These are phyloP conservation scores for Goniozus legneri DNA, from an alignment of 1,140 invertebrate genomes.

Conservation along the genomic window DNA sequence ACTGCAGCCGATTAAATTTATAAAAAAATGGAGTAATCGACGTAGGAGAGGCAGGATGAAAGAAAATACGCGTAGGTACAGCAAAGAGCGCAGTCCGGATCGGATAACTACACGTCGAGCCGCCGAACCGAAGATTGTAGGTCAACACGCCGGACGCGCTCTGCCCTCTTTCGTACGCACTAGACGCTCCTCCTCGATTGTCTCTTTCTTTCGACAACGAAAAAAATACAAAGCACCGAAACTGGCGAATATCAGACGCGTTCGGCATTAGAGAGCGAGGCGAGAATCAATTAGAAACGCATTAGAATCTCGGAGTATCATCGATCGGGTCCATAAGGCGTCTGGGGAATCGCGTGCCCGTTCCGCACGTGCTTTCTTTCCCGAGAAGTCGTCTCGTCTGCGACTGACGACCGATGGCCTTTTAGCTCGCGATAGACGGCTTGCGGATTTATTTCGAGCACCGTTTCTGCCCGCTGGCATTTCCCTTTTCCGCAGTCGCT, in stretches of 20 bases:
- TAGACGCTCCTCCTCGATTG: constrained; percentile 25
- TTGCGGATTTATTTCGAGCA: neutral
- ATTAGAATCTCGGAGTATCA: too few species aligned
- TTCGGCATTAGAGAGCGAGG: too few species aligned
- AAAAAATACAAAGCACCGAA: too few species aligned
- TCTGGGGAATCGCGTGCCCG: constrained; percentile 33
- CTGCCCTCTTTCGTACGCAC: constrained; percentile 42
- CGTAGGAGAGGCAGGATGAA: neutral
- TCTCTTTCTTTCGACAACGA: constrained; percentile 9
- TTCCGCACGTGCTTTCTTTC: constrained; percentile 34
- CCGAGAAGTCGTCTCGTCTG: constrained; percentile 31
- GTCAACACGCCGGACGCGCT: constrained; percentile 51
- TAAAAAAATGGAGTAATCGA: too few species aligned
- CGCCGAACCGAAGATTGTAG: constrained; percentile 51
- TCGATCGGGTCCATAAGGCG: too few species aligned
- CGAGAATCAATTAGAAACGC: too few species aligned
- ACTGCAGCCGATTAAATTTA: too few species aligned
- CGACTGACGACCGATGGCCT: constrained; percentile 9
- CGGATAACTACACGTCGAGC: constrained; percentile 20
- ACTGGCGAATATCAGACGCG: too few species aligned
- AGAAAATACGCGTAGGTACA: neutral
- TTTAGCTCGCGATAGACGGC: neutral
- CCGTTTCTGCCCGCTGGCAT: neutral
- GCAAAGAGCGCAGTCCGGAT: neutral
- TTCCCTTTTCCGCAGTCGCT: neutral